Evolutionary conservation across 2,113 vertebrate species (phyloP), one percentile per base, ranked within the genome.

Genomic region (Anseranas semipalmata): DNA sequence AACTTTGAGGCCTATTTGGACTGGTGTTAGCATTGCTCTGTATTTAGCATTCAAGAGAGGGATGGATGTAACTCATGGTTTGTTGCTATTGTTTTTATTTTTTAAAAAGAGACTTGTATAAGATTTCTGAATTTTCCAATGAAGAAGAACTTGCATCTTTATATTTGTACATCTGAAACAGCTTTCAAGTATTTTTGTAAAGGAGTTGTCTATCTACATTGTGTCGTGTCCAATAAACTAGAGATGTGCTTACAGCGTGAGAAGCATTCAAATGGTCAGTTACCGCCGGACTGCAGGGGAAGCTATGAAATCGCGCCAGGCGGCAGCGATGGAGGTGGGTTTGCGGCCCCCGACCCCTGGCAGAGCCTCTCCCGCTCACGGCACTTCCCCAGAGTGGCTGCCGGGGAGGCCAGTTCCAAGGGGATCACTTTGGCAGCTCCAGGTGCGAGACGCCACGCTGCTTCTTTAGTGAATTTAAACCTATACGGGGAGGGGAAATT

Each of bases 101-200:
- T 41, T 15, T 1, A 27, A 19, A 20, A 59, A 59, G 20, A 52
- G 10, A 37, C 21, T 81, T 81, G 58, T 79, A 13, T 92, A 58
- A 82, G 83, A 73, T 89, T 68, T 75, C 90, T 92, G 80, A 91
- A 85, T 94, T 93, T 94, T 93, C 60, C 10, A 10, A 39, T 39
- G 87, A 60, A 87, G 77, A 75, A 13, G 46, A 87, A 13, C 48
- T 15, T 65, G 80, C 83, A 86, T 77, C 63, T 94, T 19, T 95
- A 62, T 92, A 94, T 95, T 96, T 96, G 76, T 95, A 96, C 25
- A 52, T 65, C 43, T 77, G 56, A 92, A 86, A 81, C 5, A 93
- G 86, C 86, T 87, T 84, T 92, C 27, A 62, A 66, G 70, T 93
- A 95, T 93, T 96, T 96, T 92, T 96, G 90, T 84, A 94, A 81